Percentiles rank a stretch among this genome's conserved stretches.
These are phyloP conservation scores for Oryzias curvinotus DNA, from an alignment of 2,113 vertebrate genomes.

Conservation along the genomic window DNA sequence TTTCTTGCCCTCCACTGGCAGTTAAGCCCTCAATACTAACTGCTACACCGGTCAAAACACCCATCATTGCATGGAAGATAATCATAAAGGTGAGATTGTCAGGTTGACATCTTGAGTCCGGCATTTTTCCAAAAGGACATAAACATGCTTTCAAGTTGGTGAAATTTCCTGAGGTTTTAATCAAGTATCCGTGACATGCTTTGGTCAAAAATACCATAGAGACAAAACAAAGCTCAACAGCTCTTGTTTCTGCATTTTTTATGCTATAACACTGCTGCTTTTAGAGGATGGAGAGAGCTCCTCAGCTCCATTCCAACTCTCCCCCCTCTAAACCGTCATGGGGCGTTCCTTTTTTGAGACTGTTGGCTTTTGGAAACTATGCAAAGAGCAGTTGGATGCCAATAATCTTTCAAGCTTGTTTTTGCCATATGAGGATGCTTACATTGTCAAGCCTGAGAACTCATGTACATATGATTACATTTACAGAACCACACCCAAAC, in stretches of 20 bases:
- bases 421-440: background rate
- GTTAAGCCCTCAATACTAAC: too few species aligned
- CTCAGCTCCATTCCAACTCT: too few species aligned
- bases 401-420: background rate
- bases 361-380: background rate
- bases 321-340: background rate
- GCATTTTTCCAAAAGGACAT: background rate
- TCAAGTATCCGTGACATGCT: background rate
- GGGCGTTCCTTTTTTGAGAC: background rate
- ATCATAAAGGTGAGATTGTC: too few species aligned
- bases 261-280: background rate
- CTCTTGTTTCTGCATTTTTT: background rate
- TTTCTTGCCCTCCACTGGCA: too few species aligned
- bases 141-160: conserved; percentile 1
- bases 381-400: background rate
- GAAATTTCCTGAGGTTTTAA: background rate
- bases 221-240: background rate
- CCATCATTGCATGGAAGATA: too few species aligned
- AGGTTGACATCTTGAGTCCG: background rate
- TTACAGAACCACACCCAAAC: too few species aligned
- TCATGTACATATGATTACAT: too few species aligned
- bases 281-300: background rate
- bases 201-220: conserved; percentile 1
- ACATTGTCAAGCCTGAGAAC: too few species aligned
- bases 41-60: too few species aligned